Evolutionary conservation across 2,797 vertebrate genomes (phyloP).

Genomic region (Smutsia gigantea): DNA sequence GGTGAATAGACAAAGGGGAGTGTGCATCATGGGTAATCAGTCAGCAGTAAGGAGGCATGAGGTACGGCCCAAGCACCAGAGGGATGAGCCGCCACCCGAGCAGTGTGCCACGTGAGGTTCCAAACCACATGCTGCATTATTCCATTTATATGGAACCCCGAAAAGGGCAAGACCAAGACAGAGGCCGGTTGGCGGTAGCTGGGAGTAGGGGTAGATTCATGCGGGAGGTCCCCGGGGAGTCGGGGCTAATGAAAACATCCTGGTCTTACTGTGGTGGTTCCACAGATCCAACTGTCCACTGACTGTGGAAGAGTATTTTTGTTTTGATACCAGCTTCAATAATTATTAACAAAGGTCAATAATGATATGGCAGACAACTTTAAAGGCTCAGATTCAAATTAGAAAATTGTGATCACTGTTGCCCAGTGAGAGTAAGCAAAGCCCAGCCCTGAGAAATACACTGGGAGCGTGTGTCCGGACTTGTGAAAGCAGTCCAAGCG

Average conservation of each 20-base stretch:
- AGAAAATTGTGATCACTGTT: too few relatives aligned
- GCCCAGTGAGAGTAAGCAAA: not conserved
- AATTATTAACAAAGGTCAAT: too few relatives aligned
- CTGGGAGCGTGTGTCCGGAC: not conserved
- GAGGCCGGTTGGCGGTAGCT: not conserved
- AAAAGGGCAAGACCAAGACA: fast-evolving
- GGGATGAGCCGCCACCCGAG: fast-evolving
- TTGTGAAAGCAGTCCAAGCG: not conserved
- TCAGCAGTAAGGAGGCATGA: not conserved
- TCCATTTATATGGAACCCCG: fast-evolving
- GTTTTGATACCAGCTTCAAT: not conserved
- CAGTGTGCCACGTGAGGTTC: fast-evolving
- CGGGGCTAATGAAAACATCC: fast-evolving
- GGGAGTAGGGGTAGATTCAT: fast-evolving
- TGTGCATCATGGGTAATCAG: fast-evolving
- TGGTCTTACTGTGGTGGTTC: not conserved
- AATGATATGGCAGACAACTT: not conserved
- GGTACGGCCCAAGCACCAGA: not conserved
- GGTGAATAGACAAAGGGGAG: fast-evolving
- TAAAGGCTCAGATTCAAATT: not conserved
- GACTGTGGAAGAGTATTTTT: fast-evolving
- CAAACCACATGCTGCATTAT: fast-evolving
- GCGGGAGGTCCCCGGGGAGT: not conserved
- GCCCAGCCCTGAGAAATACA: not conserved
- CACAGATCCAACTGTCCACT: not conserved